phyloP scores from a whole-genome alignment of 2,113 vertebrate genomes.

The Scolopax mira region DNA sequence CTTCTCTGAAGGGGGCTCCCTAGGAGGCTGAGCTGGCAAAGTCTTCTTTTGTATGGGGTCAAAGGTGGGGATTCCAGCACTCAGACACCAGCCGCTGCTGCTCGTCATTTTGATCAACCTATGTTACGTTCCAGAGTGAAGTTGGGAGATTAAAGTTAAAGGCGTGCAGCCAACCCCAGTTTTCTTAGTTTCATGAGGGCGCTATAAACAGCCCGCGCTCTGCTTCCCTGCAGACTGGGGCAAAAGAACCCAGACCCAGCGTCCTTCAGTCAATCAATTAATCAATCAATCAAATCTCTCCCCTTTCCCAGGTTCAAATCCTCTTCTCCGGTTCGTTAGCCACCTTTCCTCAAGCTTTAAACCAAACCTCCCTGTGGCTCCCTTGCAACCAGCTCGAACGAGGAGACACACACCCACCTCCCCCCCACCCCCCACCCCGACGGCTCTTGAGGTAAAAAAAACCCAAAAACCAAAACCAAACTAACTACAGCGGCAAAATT shows the following conservation, averaged over 20 bases:
- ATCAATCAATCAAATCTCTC: accelerated
- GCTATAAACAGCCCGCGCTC: accelerated
- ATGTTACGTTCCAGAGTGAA: not conserved
- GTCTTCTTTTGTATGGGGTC: constrained; percentile 43
- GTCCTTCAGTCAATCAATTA: accelerated
- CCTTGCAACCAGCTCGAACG: accelerated
- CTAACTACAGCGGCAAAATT: not conserved
- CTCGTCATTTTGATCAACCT: constrained; percentile 25
- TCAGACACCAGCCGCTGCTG: not conserved
- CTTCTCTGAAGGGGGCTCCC: accelerated
- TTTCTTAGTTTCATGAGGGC: not conserved
- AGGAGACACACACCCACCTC: too few species aligned
- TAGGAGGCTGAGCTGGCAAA: not conserved
- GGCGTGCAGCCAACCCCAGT: accelerated
- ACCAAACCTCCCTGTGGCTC: accelerated
- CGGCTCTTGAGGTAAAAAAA: not conserved
- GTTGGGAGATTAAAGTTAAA: accelerated
- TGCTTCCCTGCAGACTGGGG: accelerated
- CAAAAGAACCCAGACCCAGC: accelerated
- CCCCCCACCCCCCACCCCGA: too few species aligned
- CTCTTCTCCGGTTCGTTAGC: accelerated
- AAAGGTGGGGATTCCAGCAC: constrained; percentile 17
- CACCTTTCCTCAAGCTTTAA: accelerated
- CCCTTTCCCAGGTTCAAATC: not conserved
- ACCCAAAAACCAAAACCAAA: too few species aligned